A percentile compares a stretch with the other conserved stretches of the same genome.
phyloP scores from a whole-genome alignment of 2,797 vertebrate genomes.

The Triplophysa bombifrons region DNA sequence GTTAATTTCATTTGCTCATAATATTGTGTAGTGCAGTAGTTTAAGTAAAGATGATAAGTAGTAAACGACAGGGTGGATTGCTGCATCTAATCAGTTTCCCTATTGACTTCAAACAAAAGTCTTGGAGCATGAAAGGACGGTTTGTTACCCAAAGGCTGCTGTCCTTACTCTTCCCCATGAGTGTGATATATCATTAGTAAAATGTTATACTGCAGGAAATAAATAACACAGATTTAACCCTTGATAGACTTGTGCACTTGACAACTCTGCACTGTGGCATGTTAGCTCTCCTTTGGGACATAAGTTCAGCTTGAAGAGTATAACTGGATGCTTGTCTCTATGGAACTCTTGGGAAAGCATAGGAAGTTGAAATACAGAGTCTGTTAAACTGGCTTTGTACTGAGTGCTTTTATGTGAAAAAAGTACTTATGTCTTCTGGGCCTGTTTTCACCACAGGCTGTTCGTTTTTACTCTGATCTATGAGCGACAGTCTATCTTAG shows the following conservation, averaged over 20 bases:
- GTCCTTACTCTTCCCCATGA: neutral
- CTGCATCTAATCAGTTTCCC: no score
- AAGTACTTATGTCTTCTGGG: neutral
- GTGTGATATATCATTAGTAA: neutral
- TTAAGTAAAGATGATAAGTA: neutral
- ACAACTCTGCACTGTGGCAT: neutral
- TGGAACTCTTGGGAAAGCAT: neutral
- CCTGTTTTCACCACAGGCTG: neutral
- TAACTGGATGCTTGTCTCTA: neutral
- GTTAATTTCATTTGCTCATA: neutral
- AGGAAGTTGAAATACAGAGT: neutral
- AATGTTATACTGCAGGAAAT: neutral
- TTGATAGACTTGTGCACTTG: neutral
- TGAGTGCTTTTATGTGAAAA: neutral
- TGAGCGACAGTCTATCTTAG: neutral
- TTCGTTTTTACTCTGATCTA: neutral
- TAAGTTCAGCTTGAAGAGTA: neutral
- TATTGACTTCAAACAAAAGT: neutral
- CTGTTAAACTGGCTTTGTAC: neutral
- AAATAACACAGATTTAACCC: neutral
- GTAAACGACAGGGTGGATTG: no score
- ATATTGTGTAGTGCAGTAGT: neutral
- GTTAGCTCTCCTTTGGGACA: neutral
- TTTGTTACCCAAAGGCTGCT: neutral
- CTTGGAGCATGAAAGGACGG: neutral